A percentile compares a stretch with the other conserved stretches of the same genome.
Evolutionary conservation across 2,113 vertebrate genomes (phyloP).

Genomic region (Antennarius striatus): DNA sequence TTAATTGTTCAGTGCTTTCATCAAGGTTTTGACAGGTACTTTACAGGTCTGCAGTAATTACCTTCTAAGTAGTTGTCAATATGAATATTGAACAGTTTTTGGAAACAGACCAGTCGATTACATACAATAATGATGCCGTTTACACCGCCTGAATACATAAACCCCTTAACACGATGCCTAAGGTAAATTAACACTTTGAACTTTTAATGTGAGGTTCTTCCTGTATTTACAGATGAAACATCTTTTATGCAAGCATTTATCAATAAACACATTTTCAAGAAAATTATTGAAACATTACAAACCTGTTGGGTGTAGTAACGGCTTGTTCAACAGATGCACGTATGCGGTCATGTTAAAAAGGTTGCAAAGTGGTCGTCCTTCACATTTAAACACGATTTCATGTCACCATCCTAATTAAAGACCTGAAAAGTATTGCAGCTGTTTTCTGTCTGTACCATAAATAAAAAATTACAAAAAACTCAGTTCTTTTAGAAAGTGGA

Average conservation of each 20-base stretch:
- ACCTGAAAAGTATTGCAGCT: not conserved
- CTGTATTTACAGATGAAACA: not conserved
- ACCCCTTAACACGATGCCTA: too few species aligned
- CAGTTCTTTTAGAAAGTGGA: conserved; percentile 1
- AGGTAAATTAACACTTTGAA: too few species aligned
- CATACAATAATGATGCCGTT: too few species aligned
- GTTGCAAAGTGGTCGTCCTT: not conserved
- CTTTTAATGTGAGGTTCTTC: too few species aligned
- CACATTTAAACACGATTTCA: not conserved
- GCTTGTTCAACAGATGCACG: conserved; percentile 22
- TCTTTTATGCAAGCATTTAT: conserved; percentile 56
- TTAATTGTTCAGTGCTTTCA: too few species aligned
- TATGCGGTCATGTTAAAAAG: not conserved
- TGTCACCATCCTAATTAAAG: conserved; percentile 1
- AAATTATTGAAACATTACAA: conserved; percentile 61
- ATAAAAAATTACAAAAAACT: conserved; percentile 2
- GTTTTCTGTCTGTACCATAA: conserved; percentile 16
- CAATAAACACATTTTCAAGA: conserved; percentile 52
- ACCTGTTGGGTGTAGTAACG: conserved; percentile 39
- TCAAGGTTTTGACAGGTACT: too few species aligned
- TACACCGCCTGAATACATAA: too few species aligned
- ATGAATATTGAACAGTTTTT: too few species aligned
- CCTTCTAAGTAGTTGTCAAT: too few species aligned
- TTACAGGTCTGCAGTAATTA: too few species aligned
- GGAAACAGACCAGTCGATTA: too few species aligned